phyloP scores from a whole-genome alignment of 1,140 invertebrate genomes.

The Pachyrhynchus sulphureomaculatus region DNA sequence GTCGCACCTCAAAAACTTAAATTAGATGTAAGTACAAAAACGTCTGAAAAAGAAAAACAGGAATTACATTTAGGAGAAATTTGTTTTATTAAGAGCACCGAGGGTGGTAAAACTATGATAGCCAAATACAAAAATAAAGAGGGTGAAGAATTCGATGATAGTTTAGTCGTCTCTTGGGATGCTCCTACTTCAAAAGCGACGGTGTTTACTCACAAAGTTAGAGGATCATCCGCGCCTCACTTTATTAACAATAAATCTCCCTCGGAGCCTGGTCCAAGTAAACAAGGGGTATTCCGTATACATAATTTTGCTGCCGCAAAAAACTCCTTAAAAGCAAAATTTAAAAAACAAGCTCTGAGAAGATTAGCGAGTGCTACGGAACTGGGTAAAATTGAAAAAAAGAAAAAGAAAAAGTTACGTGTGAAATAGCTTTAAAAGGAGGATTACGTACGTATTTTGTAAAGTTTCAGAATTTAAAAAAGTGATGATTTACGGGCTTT shows the following conservation, averaged over 20 bases:
- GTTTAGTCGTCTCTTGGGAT: slow-evolving; percentile 45
- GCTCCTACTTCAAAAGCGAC: slow-evolving; percentile 33
- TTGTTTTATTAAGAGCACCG: slow-evolving; percentile 43
- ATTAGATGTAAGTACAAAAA: background rate
- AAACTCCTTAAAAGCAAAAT: slow-evolving; percentile 22
- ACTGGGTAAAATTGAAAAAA: slow-evolving; percentile 40
- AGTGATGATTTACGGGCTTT: too few relatives aligned
- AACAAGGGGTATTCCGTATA: slow-evolving; percentile 34
- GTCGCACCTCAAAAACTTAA: slow-evolving; percentile 24
- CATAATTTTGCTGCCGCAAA: slow-evolving; percentile 46
- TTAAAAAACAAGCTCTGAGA: slow-evolving; percentile 40
- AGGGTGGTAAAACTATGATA: slow-evolving; percentile 43
- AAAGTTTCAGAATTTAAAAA: background rate
- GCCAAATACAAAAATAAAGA: slow-evolving; percentile 43
- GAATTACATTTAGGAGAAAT: slow-evolving; percentile 42
- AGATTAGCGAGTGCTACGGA: slow-evolving; percentile 36
- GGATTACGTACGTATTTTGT: background rate
- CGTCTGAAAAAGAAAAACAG: slow-evolving; percentile 6
- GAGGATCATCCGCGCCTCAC: slow-evolving; percentile 13
- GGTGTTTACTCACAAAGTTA: slow-evolving; percentile 40
- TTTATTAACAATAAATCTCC: slow-evolving; percentile 21
- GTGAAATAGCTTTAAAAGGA: slow-evolving; percentile 25
- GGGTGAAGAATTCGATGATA: slow-evolving; percentile 34
- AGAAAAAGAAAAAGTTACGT: slow-evolving; percentile 43
- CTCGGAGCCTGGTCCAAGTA: slow-evolving; percentile 38